Percentiles rank a stretch among this genome's conserved stretches.
Evolutionary conservation across 2,888 invertebrate species (phyloP).

Genomic region (Calliphora vomitoria): DNA sequence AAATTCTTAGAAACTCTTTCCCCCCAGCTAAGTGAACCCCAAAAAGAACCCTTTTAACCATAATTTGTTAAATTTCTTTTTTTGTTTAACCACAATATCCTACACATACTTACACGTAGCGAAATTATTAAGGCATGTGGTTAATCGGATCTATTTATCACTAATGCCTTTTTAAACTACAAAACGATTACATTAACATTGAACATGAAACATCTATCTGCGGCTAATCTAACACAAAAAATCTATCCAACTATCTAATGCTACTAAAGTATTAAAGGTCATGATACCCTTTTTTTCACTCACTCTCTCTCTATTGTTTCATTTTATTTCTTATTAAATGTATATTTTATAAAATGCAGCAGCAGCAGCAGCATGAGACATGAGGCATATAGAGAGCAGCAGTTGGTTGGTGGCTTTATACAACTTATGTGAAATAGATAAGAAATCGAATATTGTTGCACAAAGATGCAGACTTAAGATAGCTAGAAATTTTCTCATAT

Average conservation of each 20-base stretch:
- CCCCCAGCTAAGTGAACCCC: neutral
- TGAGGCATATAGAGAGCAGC: slow-evolving; percentile 59
- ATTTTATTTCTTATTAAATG: slow-evolving; percentile 55
- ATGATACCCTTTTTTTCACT: slow-evolving; percentile 70
- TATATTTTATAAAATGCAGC: slow-evolving; percentile 21
- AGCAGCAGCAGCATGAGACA: slow-evolving; percentile 33
- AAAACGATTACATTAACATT: slow-evolving; percentile 66
- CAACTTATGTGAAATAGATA: slow-evolving; percentile 76
- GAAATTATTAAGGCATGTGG: slow-evolving; percentile 66
- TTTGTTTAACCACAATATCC: slow-evolving; percentile 47
- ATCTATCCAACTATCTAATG: slow-evolving; percentile 57
- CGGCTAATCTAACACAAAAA: slow-evolving; percentile 53
- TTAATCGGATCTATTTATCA: slow-evolving; percentile 69
- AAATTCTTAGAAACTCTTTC: too few relatives aligned
- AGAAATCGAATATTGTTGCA: slow-evolving; percentile 79
- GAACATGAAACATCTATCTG: slow-evolving; percentile 38
- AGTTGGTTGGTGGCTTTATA: slow-evolving; percentile 17
- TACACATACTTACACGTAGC: neutral
- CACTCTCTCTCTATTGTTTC: neutral
- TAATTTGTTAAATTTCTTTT: slow-evolving; percentile 48
- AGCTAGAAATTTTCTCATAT: slow-evolving; percentile 49
- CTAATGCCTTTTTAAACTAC: slow-evolving; percentile 72
- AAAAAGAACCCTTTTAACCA: slow-evolving; percentile 30
- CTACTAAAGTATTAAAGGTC: slow-evolving; percentile 65
- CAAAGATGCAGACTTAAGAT: slow-evolving; percentile 73